Conservation (phyloP, 2,888 invertebrate species). For the Lasioglossum marginatum region DNA sequence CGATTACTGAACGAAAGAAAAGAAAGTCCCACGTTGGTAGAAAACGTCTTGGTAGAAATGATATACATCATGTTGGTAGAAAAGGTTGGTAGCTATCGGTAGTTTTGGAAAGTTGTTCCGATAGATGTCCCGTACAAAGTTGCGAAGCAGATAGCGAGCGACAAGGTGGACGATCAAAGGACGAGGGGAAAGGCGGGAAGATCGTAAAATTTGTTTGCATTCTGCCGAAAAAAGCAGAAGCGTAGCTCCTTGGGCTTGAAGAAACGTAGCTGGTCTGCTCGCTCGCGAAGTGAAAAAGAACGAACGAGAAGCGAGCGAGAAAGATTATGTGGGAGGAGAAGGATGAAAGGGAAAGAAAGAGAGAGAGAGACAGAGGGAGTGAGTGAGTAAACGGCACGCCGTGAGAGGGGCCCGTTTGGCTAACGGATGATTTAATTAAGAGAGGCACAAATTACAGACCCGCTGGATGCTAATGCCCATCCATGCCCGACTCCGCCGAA, state of each 20-base stretch:
- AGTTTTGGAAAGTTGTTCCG: neutral
- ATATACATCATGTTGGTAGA: no score
- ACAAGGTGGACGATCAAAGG: slow-evolving; percentile 5
- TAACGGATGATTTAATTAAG: slow-evolving; percentile 85
- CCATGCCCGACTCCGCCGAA: slow-evolving; percentile 80
- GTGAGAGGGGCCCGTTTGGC: slow-evolving; percentile 76
- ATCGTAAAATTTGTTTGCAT: slow-evolving; percentile 82
- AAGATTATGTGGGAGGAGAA: neutral
- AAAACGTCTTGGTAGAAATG: no score
- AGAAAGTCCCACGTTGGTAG: no score
- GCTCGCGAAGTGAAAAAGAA: slow-evolving; percentile 17
- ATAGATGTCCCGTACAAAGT: neutral
- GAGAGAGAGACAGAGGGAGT: slow-evolving; percentile 57
- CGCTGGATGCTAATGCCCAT: slow-evolving; percentile 83
- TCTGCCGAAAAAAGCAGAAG: slow-evolving; percentile 72
- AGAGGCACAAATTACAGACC: slow-evolving; percentile 84
- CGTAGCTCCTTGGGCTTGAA: slow-evolving; percentile 46
- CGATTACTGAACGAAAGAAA: no score
- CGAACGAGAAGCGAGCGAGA: neutral
- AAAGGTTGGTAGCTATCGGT: neutral
- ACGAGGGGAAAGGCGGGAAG: slow-evolving; percentile 10
- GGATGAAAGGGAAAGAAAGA: slow-evolving; percentile 38
- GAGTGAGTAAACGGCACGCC: slow-evolving; percentile 51
- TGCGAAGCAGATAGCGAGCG: neutral
- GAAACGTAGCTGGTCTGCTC: slow-evolving; percentile 33